A percentile compares a stretch with the other conserved stretches of the same genome.
phyloP scores from a whole-genome alignment of 2,888 invertebrate species.

The Agrochola lychnidis region DNA sequence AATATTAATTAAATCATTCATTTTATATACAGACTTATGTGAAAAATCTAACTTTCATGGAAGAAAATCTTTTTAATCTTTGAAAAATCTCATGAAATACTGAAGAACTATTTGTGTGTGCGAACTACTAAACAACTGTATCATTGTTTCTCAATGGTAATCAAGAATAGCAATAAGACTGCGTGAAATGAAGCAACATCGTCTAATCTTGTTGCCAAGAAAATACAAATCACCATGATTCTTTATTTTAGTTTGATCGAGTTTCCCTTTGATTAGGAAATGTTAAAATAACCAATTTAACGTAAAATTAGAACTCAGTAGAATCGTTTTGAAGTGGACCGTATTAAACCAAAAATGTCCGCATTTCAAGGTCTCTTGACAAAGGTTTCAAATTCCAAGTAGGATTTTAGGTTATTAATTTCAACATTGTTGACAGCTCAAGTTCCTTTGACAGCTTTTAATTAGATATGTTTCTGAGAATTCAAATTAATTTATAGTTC shows the following conservation, averaged over 20 bases:
- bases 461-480: constrained; percentile 58
- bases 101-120: neutral
- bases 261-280: constrained; percentile 1
- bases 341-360: constrained; percentile 36
- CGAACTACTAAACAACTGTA: neutral
- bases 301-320: neutral
- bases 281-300: neutral
- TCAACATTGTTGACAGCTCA: constrained; percentile 48
- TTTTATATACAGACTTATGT: no score
- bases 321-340: constrained; percentile 44
- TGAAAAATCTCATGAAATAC: neutral
- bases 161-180: constrained; percentile 7
- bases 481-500: constrained; percentile 12
- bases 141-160: constrained; percentile 12
- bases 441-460: constrained; percentile 50
- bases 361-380: constrained; percentile 44
- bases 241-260: constrained; percentile 12
- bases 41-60: neutral
- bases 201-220: neutral
- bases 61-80: neutral
- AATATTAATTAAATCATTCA: no score
- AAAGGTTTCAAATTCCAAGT: constrained; percentile 53
- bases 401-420: constrained; percentile 28
- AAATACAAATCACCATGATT: constrained; percentile 35
- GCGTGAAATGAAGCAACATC: constrained; percentile 46